phyloP scores from a whole-genome alignment of 2,113 vertebrate species.

The Chaetorhynchus papuensis region DNA sequence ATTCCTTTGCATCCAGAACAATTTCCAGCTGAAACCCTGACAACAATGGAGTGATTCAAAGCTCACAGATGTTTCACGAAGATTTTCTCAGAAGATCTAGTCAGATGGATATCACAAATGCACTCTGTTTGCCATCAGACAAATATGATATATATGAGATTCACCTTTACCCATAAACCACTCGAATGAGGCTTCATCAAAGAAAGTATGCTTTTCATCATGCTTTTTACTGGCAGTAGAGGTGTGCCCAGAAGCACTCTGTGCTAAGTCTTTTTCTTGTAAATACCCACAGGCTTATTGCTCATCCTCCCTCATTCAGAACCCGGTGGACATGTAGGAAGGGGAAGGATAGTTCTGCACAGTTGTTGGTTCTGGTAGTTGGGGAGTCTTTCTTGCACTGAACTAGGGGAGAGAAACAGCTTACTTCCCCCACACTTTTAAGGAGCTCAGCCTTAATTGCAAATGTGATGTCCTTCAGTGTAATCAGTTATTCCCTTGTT shows the following conservation, averaged over 20 bases:
- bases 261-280: conserved; percentile 39
- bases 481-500: conserved; percentile 25
- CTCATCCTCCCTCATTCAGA: neutral
- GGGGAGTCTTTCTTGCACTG: neutral
- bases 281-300: neutral
- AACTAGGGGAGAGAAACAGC: neutral
- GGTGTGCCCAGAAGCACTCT: conserved; percentile 28
- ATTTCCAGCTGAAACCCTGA: conserved; percentile 14
- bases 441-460: neutral
- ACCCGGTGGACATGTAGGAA: neutral
- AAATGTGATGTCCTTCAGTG: neutral
- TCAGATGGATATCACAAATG: conserved; percentile 35
- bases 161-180: conserved; percentile 31
- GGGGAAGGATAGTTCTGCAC: neutral
- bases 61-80: neutral
- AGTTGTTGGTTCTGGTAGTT: neutral
- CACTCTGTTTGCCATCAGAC: conserved; percentile 18
- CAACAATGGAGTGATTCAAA: conserved; percentile 23
- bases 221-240: conserved; percentile 43
- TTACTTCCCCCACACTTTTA: neutral
- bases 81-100: conserved; percentile 2
- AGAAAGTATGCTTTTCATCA: conserved; percentile 42
- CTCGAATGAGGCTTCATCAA: conserved; percentile 12
- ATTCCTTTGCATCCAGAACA: neutral
- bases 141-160: neutral